Base-by-base conservation (phyloP, 23 tunicate genomes). In the Phallusia fumigata region DNA sequence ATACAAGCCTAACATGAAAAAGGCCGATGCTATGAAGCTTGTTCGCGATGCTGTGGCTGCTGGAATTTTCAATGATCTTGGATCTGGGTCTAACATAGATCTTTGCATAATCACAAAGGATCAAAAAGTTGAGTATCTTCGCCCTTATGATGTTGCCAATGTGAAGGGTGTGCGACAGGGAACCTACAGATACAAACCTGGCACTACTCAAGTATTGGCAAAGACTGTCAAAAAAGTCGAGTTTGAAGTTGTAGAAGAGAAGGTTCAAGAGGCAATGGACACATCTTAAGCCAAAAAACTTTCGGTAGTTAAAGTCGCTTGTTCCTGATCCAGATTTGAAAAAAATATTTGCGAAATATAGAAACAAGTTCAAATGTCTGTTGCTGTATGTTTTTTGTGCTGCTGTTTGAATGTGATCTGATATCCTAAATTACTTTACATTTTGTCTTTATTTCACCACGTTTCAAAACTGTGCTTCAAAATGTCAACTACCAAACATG, bases 31-130 rank as follows among this genome's bases (percentile, higher is more conserved):
- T 31, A 92, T 92, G 93, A 81, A 91, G 65, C 69, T 96, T 36
- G 97, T 96, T 51, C 94, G 99, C 8, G 97, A 96, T 77, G 99
- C 99, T 19, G 83, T 96, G 10, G 97, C 99, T 19, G 96, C 99
- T 79, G 99, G 99, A 52, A 96, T 96, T 30, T 92, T 96, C 58
- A 92, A 94, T 58, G 99, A 96, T 85, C 90, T 94, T 53, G 96
- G 96, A 21, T 96, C 99, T 74, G 99, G 99, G 15, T 91, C 97
- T 33, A 94, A 96, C 78, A 91, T 96, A 36, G 99, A 96, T 88
- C 79, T 96, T 44, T 88, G 93, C 84, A 81, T 96, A 69, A 96
- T 96, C 51, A 88, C 69, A 0, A 88, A 88, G 72, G 93, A 88
- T 77, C 64, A 64, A 21, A 88, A 96, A 85, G 93, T 93, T 19